These are phyloP conservation scores for Eledona agricola DNA, from an alignment of 2,888 invertebrate species.

Conservation along the genomic window DNA sequence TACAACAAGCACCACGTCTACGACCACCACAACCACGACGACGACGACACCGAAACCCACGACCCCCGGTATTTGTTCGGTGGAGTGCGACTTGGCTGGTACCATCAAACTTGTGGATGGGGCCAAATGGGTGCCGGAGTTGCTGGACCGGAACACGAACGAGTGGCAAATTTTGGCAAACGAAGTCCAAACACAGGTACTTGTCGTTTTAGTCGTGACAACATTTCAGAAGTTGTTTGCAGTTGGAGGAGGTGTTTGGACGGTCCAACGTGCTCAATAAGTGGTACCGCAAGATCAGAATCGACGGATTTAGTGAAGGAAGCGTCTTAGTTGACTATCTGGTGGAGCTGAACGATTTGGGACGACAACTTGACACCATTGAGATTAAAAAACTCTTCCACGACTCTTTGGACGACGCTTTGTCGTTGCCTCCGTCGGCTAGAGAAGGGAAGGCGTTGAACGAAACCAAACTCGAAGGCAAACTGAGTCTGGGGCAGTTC, in stretches of 20 bases:
- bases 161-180: conserved; percentile 87
- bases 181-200: conserved; percentile 82
- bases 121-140: conserved; percentile 84
- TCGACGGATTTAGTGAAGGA: conserved; percentile 88
- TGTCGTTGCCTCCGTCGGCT: conserved; percentile 51
- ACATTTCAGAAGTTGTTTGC: conserved; percentile 52
- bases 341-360: conserved; percentile 81
- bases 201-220: not conserved
- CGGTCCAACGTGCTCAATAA: conserved; percentile 77
- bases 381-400: conserved; percentile 77
- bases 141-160: conserved; percentile 84
- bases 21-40: conserved; percentile 75
- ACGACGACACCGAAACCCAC: conserved; percentile 74
- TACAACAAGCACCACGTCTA: conserved; percentile 68
- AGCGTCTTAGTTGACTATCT: conserved; percentile 90
- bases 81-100: conserved; percentile 85
- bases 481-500: conserved; percentile 81
- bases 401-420: conserved; percentile 65
- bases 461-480: conserved; percentile 67
- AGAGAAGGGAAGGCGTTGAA: conserved; percentile 58
- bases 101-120: conserved; percentile 86
- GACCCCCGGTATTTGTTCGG: conserved; percentile 80
- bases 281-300: conserved; percentile 86
- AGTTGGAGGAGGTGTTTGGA: conserved; percentile 86
- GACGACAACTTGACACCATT: conserved; percentile 73